phyloP scores from a whole-genome alignment of 2,888 invertebrate genomes.

The Eristalinus aeneus region DNA sequence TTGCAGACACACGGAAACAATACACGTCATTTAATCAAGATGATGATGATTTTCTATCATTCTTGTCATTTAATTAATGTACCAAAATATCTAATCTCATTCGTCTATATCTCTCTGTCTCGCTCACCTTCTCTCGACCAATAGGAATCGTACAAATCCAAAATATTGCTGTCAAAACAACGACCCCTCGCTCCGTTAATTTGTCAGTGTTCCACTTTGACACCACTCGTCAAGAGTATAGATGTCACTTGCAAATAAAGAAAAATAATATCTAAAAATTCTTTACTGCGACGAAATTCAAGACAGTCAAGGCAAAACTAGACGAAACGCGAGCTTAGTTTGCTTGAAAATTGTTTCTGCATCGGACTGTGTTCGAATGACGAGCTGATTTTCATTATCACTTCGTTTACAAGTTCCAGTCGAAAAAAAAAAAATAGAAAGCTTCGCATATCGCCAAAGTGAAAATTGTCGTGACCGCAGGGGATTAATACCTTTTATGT shows the following conservation, averaged over 20 bases:
- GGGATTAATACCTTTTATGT: neutral
- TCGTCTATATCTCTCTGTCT: neutral
- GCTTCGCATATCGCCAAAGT: conserved; percentile 28
- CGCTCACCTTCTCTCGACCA: conserved; percentile 15
- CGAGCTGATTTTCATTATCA: neutral
- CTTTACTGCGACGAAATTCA: conserved; percentile 52
- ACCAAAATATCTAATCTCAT: conserved; percentile 1
- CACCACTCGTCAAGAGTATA: conserved; percentile 8
- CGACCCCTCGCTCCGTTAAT: neutral
- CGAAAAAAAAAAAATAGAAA: conserved; percentile 37
- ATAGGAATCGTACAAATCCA: conserved; percentile 63
- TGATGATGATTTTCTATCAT: too few species aligned
- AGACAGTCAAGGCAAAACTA: conserved; percentile 38
- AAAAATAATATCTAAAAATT: conserved; percentile 17
- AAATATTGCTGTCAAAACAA: conserved; percentile 65
- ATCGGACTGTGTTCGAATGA: neutral
- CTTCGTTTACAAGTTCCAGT: conserved; percentile 1
- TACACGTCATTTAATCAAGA: conserved; percentile 33
- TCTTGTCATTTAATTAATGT: conserved; percentile 7
- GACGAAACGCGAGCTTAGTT: conserved; percentile 13
- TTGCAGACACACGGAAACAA: neutral
- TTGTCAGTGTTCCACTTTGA: conserved; percentile 15
- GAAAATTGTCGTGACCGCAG: conserved; percentile 32
- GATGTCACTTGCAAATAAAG: conserved; percentile 38
- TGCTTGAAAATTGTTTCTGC: conserved; percentile 5